Conservation (phyloP, 2,797 vertebrate species). For the Chloroceryle inda region DNA sequence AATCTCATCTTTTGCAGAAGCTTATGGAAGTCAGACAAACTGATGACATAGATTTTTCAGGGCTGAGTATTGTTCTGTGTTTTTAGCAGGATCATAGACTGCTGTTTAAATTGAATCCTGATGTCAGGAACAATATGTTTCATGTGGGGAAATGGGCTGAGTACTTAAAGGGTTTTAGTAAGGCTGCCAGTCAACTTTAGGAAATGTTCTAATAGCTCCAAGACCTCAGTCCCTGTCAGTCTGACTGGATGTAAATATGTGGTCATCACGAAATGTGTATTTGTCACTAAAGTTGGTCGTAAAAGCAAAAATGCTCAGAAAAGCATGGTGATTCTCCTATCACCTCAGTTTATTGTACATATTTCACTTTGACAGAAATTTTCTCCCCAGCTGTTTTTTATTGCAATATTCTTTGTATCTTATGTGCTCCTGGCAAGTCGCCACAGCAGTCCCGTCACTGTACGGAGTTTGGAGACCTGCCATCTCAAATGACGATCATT, state of each 20-base stretch:
- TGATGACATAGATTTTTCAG: constrained; percentile 26
- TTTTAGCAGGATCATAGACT: not conserved
- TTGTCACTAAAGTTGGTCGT: not conserved
- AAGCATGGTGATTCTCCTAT: not conserved
- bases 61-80: not conserved
- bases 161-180: not conserved
- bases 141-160: not conserved
- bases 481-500: not conserved
- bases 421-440: not conserved
- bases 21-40: not conserved
- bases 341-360: not conserved
- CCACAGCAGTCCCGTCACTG: not conserved
- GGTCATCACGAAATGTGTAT: not conserved
- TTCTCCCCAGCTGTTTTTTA: constrained; percentile 1
- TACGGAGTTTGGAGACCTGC: not conserved
- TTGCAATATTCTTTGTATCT: not conserved
- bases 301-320: not conserved
- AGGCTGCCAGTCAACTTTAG: not conserved
- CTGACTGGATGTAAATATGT: not conserved
- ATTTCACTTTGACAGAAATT: not conserved
- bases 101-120: constrained; percentile 23
- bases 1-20: not conserved
- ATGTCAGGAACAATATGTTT: not conserved
- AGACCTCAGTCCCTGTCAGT: not conserved
- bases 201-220: not conserved